Percentiles rank a stretch among this genome's conserved stretches.
Conservation (phyloP, 2,113 vertebrate species). For the Orthochromis malagaraziensis region DNA sequence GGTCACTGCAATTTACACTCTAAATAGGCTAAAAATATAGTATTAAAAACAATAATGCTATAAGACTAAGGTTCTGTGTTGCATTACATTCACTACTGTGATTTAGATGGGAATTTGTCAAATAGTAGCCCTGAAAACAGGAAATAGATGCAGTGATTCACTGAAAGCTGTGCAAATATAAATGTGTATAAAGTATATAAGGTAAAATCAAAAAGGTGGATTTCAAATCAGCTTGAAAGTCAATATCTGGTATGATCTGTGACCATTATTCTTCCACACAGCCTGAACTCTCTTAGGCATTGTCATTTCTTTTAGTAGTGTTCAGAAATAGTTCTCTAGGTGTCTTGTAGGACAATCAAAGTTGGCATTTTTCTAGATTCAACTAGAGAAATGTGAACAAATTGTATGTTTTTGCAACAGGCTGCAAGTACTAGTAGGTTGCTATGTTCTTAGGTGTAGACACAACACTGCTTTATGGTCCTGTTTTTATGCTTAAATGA, state of each 20-base stretch:
- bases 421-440: background rate
- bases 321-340: background rate
- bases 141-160: background rate
- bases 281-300: background rate
- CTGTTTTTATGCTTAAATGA: background rate
- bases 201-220: background rate
- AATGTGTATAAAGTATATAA: background rate
- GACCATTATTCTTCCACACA: background rate
- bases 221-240: background rate
- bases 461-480: background rate
- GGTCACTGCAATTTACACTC: background rate
- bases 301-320: background rate
- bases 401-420: background rate
- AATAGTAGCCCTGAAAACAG: background rate
- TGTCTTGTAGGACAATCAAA: background rate
- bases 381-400: background rate
- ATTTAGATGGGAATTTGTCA: background rate
- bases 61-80: background rate
- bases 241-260: background rate
- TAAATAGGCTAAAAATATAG: background rate
- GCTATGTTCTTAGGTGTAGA: background rate
- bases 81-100: background rate
- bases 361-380: background rate
- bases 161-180: background rate
- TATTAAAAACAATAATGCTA: background rate